Evolutionary conservation across 1,140 invertebrate genomes (phyloP).

Genomic region (Drosophila ficusphila): DNA sequence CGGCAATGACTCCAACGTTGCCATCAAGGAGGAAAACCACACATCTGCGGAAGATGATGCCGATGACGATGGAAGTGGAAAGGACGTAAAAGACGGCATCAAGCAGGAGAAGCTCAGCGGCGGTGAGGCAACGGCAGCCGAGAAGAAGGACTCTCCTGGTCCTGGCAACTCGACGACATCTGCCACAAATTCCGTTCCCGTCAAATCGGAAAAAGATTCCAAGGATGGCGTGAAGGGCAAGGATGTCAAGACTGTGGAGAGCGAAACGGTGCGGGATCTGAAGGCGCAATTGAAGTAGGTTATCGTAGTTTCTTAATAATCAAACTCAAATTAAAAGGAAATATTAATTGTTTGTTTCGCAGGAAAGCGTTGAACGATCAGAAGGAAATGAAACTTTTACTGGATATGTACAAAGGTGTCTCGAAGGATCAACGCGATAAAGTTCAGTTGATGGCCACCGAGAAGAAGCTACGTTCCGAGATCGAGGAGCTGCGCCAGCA

Average conservation of each 20-base stretch:
- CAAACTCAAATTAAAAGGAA: background rate
- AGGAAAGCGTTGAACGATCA: constrained; percentile 97
- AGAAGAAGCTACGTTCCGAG: constrained; percentile 95
- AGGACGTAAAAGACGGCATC: constrained; percentile 87
- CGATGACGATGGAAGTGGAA: constrained; percentile 61
- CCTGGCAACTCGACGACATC: constrained; percentile 43
- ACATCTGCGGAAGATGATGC: constrained; percentile 63
- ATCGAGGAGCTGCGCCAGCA: constrained; percentile 94
- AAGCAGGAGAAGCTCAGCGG: constrained; percentile 84
- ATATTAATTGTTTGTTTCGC: constrained; percentile 8
- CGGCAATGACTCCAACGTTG: constrained; percentile 48
- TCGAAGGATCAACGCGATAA: constrained; percentile 98
- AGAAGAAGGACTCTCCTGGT: constrained; percentile 82
- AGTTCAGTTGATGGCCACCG: constrained; percentile 97
- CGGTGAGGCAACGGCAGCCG: constrained; percentile 21
- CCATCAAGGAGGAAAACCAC: constrained; percentile 84
- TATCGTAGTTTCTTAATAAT: background rate
- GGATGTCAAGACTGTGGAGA: constrained; percentile 87
- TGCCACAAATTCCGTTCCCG: constrained; percentile 26
- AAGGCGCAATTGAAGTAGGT: constrained; percentile 96
- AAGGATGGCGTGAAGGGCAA: constrained; percentile 85
- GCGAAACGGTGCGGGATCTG: constrained; percentile 91
- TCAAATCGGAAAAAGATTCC: constrained; percentile 86
- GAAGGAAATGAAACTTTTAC: constrained; percentile 95
- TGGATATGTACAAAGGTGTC: constrained; percentile 99